Evolutionary conservation across 2,113 vertebrate species (phyloP).

Genomic region (Channa maculata): DNA sequence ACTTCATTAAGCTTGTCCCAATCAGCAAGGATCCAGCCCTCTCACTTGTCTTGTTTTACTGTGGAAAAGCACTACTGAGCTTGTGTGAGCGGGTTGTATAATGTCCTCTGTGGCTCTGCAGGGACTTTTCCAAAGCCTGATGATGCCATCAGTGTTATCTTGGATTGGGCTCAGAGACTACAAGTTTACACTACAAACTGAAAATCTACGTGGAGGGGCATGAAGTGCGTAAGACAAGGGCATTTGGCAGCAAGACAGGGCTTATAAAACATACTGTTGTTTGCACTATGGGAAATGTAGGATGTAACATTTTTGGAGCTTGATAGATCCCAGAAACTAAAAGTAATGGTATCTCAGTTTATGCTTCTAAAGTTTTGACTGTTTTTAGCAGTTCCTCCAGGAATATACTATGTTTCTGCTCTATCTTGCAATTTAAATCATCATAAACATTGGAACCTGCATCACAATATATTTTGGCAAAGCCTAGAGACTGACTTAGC

Average conservation of each 20-base stretch:
- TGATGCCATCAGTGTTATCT: not conserved
- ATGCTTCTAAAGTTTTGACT: too few relatives aligned
- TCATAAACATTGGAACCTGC: too few relatives aligned
- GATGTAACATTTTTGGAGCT: too few relatives aligned
- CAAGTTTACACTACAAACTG: not conserved
- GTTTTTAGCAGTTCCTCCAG: too few relatives aligned
- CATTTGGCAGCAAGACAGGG: not conserved
- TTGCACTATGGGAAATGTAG: not conserved
- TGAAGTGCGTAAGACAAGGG: not conserved
- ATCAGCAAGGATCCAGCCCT: constrained; percentile 2
- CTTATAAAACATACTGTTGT: too few relatives aligned
- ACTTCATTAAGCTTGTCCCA: not conserved
- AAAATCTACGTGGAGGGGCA: not conserved
- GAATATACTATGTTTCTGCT: too few relatives aligned
- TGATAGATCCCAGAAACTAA: not conserved
- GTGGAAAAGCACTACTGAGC: not conserved
- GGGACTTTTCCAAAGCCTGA: not conserved
- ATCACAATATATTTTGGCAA: too few relatives aligned
- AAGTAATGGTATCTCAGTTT: too few relatives aligned
- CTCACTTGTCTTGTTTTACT: not conserved
- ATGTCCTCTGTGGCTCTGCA: not conserved
- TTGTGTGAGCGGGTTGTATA: not conserved
- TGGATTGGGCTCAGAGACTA: not conserved
- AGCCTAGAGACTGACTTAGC: too few relatives aligned
- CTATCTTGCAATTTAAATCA: too few relatives aligned